Conservation (phyloP, 2,113 vertebrate species). For the Desmodus rotundus region DNA sequence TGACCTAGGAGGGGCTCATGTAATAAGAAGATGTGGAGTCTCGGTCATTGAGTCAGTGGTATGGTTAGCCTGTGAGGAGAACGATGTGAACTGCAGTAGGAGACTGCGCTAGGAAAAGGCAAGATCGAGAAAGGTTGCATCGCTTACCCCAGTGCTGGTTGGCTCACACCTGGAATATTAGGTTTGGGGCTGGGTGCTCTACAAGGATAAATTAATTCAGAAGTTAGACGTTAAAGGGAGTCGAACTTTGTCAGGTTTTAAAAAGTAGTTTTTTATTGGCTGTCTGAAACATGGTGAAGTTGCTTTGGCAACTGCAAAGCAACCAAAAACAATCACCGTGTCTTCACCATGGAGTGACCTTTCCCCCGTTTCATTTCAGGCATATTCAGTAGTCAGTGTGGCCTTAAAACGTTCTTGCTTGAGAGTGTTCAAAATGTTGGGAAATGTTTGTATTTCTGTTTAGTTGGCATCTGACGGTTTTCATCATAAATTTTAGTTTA, state of each 20-base stretch:
- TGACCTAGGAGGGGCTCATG: not conserved
- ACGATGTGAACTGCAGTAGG: not conserved
- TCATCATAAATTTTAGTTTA: conserved; percentile 2
- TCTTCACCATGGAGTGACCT: not conserved
- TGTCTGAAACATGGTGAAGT: not conserved
- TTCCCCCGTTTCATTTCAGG: not conserved
- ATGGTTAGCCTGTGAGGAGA: not conserved
- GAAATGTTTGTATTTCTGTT: not conserved
- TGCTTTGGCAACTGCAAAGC: not conserved
- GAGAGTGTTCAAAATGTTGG: not conserved
- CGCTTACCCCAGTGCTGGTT: not conserved
- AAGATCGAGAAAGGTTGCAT: not conserved
- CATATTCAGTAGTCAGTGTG: not conserved
- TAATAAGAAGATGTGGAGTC: not conserved
- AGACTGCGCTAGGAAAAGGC: not conserved
- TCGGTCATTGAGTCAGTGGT: not conserved
- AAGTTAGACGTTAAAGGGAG: not conserved
- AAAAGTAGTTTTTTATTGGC: not conserved
- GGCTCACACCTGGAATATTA: not conserved
- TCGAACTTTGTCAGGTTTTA: not conserved
- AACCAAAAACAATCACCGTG: no score
- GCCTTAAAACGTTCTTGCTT: not conserved
- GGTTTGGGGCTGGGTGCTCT: not conserved
- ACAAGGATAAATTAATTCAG: not conserved
- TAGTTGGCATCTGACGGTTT: not conserved